Conservation (phyloP, 2,797 vertebrate genomes). For the Periophthalmus magnuspinnatus region DNA sequence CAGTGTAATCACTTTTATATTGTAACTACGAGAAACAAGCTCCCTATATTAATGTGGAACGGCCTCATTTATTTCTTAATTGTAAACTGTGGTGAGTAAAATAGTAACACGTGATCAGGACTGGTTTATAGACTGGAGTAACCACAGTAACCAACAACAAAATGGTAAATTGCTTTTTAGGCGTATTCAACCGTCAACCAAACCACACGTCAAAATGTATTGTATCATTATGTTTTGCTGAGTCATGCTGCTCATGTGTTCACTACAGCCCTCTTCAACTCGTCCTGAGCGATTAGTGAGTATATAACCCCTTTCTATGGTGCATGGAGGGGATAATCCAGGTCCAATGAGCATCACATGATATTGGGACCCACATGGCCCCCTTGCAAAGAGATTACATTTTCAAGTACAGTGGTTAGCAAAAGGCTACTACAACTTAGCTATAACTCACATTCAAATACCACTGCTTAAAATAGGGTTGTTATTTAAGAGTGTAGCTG, state of each 20-base stretch:
- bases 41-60: too few species aligned
- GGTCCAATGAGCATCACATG: conserved; percentile 44
- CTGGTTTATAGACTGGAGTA: too few species aligned
- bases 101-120: too few species aligned
- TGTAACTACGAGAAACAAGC: too few species aligned
- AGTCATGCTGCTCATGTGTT: not conserved
- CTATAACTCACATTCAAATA: not conserved
- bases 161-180: too few species aligned
- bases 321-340: conserved; percentile 24
- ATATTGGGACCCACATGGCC: conserved; percentile 1
- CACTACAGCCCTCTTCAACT: not conserved
- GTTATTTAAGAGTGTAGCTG: not conserved
- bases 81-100: too few species aligned
- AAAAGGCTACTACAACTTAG: conserved; percentile 4
- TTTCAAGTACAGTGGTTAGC: conserved; percentile 25
- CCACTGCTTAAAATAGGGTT: not conserved
- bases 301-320: not conserved
- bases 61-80: too few species aligned
- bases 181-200: not conserved
- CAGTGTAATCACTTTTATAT: too few species aligned
- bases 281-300: too few species aligned
- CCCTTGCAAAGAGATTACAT: conserved; percentile 11
- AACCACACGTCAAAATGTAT: not conserved
- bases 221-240: not conserved
- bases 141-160: too few species aligned